Base-by-base conservation (phyloP, 2,113 vertebrate species). In the Erinaceus europaeus region DNA sequence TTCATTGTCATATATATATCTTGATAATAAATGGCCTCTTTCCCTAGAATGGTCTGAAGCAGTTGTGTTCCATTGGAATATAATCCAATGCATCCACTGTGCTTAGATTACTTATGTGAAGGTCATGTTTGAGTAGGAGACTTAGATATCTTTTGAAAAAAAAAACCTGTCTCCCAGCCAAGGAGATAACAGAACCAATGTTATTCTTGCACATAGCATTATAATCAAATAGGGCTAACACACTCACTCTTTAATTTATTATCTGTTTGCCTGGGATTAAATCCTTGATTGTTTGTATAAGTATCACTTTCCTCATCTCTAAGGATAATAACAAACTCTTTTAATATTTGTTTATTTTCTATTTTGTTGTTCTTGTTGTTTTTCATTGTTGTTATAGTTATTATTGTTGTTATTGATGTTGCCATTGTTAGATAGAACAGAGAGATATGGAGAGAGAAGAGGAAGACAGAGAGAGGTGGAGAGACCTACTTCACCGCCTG, bases 91-190 rank as follows among this genome's bases (percentile, higher is more conserved):
- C 6, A 42, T 36, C 12, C 4, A 34, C 29, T 32, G 6, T n/a
- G 42, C 34, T 84, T 42, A 52, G 29, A 50, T 32, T 62, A 2
- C 34, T 11, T 36, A n/a, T 27, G 6, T 61, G 84, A 86, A 84
- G 36, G 13, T 64, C 44, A 73, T 64, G 40, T 53, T 86, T 81
- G 64, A 93, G 61, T 74, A 84, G 79, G 14, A 89, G 29, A 84
- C 76, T 84, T 89, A 32, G 25, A 6, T 64, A 6, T 36, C 34
- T 81, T 72, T 86, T 65, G 42, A 52, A 89, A 71, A 69, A n/a
- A n/a, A n/a, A 9, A 32, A 9, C 53, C 48, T 68, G 32, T 72
- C 27, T 69, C 21, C 12, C 13, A 57, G 50, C 6, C 5, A 55
- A 83, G 27, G 36, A 80, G 61, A 61, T 57, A 34, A 78, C 3